Evolutionary conservation across 2,113 vertebrate species (phyloP).

Genomic region (Pygoscelis antarcticus): DNA sequence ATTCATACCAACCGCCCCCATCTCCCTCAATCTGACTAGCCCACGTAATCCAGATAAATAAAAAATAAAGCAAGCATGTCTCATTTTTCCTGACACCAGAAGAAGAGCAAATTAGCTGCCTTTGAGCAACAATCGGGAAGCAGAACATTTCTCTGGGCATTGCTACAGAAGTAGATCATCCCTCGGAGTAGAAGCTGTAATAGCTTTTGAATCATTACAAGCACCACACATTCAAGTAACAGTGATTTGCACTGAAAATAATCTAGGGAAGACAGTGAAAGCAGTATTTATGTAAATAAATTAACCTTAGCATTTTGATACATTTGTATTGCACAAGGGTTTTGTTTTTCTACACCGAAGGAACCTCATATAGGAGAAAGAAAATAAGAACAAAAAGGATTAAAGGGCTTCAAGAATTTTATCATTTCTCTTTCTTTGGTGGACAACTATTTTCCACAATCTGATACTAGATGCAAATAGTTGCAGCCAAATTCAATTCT

Average conservation of each 20-base stretch:
- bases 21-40: background rate
- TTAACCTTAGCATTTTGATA: constrained; percentile 19
- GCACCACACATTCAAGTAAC: constrained; percentile 27
- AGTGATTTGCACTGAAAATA: constrained; percentile 62
- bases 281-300: constrained; percentile 58
- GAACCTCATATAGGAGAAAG: background rate
- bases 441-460: background rate
- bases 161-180: constrained; percentile 49
- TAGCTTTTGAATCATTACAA: constrained; percentile 53
- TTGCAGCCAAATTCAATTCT: constrained; percentile 41
- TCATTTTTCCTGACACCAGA: background rate
- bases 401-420: constrained; percentile 54
- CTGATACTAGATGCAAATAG: constrained; percentile 41
- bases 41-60: background rate
- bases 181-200: constrained; percentile 51
- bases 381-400: constrained; percentile 54
- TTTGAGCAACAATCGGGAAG: constrained; percentile 43
- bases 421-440: constrained; percentile 32
- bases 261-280: constrained; percentile 30
- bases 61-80: background rate
- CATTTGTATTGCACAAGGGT: background rate
- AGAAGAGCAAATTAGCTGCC: constrained; percentile 29
- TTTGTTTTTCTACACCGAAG: background rate
- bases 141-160: constrained; percentile 37
- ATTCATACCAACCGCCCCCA: background rate